Percentiles rank a stretch among this genome's conserved stretches.
These are phyloP conservation scores for Acleris cristana DNA, from an alignment of 2,888 invertebrate species.

Conservation along the genomic window DNA sequence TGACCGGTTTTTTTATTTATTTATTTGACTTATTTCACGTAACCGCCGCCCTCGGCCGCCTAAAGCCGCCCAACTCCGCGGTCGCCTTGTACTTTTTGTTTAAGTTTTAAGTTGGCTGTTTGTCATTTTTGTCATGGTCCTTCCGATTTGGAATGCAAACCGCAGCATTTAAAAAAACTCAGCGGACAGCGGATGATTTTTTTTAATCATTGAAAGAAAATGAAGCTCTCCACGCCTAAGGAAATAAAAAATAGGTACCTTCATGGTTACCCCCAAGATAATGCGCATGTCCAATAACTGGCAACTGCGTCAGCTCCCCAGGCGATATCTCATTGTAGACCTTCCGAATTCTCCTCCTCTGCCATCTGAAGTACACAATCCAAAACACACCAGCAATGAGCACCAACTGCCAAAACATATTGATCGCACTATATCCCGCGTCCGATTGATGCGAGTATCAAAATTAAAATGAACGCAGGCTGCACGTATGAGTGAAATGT, in stretches of 20 bases:
- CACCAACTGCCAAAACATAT: slow-evolving; percentile 23
- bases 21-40: too few species aligned
- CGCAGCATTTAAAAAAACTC: too few species aligned
- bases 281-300: slow-evolving; percentile 26
- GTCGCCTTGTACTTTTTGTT: too few species aligned
- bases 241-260: slow-evolving; percentile 5
- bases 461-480: not conserved
- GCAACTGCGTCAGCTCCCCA: slow-evolving; percentile 6
- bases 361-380: slow-evolving; percentile 16
- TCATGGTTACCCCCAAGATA: slow-evolving; percentile 20
- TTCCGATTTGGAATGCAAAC: too few species aligned
- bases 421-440: not conserved
- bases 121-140: too few species aligned
- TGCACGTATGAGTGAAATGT: not conserved
- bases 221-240: not conserved
- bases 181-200: too few species aligned
- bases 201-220: too few species aligned
- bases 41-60: too few species aligned
- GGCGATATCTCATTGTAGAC: slow-evolving; percentile 6
- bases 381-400: slow-evolving; percentile 5
- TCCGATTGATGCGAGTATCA: not conserved
- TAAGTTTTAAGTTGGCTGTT: too few species aligned
- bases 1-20: too few species aligned
- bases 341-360: slow-evolving; percentile 17
- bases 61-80: too few species aligned